Evolutionary conservation across 2,797 vertebrate genomes (phyloP).

Genomic region (Cynopterus sphinx): DNA sequence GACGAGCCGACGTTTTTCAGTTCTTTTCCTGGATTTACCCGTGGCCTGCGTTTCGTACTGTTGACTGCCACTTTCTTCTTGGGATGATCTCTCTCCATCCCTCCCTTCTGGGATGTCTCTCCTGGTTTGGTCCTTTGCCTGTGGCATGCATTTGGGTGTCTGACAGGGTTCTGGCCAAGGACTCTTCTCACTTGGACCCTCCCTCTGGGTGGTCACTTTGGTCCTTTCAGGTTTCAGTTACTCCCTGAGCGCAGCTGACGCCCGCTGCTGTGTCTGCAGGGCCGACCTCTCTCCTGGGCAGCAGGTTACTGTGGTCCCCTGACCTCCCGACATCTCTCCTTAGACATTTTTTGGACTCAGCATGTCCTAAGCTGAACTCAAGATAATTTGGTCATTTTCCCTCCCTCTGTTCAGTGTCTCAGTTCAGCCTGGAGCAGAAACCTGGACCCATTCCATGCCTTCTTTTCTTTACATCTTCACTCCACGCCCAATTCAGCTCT

Average conservation of each 20-base stretch:
- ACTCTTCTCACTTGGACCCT: background rate
- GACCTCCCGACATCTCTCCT: background rate
- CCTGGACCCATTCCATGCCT: background rate
- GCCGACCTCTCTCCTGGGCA: background rate
- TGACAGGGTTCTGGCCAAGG: background rate
- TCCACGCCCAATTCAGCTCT: background rate
- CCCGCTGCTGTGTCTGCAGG: accelerated
- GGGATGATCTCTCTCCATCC: background rate
- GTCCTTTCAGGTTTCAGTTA: background rate
- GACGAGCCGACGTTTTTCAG: background rate
- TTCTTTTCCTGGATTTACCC: background rate
- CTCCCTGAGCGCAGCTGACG: background rate
- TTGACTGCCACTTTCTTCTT: background rate
- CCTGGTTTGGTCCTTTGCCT: background rate
- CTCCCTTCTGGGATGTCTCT: background rate
- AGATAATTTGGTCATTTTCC: background rate
- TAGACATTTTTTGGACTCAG: background rate
- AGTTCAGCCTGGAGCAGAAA: background rate
- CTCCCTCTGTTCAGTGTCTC: background rate
- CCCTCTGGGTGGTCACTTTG: background rate
- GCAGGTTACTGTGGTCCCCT: background rate
- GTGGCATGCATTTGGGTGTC: background rate
- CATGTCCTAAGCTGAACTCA: background rate
- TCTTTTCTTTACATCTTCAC: background rate
- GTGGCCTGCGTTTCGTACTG: background rate